Evolutionary conservation across 53 echinoderm and acorn worm genomes (phyloP), one percentile per base, ranked within the genome.

Genomic region (Echinarachnius parma): DNA sequence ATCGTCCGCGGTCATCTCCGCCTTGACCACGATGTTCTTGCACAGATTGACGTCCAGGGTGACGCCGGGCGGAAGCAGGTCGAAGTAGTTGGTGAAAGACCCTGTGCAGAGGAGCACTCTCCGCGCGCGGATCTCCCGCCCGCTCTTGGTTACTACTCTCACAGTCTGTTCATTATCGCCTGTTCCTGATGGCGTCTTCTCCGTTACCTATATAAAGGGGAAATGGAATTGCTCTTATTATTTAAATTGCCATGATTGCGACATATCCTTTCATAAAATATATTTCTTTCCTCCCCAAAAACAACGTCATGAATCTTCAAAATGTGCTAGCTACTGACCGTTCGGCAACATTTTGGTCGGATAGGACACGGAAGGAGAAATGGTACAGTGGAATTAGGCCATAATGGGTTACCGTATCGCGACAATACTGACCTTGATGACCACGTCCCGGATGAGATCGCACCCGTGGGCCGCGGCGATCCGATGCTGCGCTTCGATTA

Each of bases 61-160:
- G 34, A 32, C 9, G 14, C 60, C 84, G 16, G 21, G 20, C 10
- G 84, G 88, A 21, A 92, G 42, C 18, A 92, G 60, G 35, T 46
- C 31, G 25, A 58, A 77, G 39, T 78, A 81, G 60, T 72, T 86
- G 28, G 81, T 84, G 49, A 81, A 88, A 1, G 84, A 81, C 21
- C 92, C 92, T 19, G 92, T 81, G 32, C 83, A 77, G 10, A 92
- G 80, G 16, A 92, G 75, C n/a, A 87, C 84, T 20, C 74, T 66
- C 31, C 55, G 87, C 25, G 87, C 84, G 22, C 42, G 54, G 16
- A 86, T 66, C 15, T 28, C 15, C 9, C 53, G 59, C 2, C 75
- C 75, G 8, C 30, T 64, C 16, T 76, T 47, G 0, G 79, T 75
- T n/a, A 30, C 21, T 11, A 86, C 44, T 2, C 29, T 48, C 16